Evolutionary conservation across 2,797 vertebrate genomes (phyloP).

Genomic region (Trematomus bernacchii): DNA sequence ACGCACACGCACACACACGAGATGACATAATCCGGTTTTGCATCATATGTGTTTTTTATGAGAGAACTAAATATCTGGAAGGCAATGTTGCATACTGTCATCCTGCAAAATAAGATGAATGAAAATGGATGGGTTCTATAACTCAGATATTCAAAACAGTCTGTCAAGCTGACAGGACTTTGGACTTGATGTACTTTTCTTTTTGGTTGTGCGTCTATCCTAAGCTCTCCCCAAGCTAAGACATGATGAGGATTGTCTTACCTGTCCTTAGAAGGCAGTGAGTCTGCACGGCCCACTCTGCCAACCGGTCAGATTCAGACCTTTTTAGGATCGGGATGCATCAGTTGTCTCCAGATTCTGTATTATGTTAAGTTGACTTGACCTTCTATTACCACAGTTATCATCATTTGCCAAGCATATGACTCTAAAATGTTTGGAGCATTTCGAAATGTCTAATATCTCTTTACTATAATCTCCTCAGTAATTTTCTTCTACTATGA

Average conservation of each 20-base stretch:
- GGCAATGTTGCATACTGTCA: not conserved
- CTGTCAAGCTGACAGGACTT: conserved; percentile 38
- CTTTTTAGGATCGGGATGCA: conserved; percentile 53
- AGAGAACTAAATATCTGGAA: conserved; percentile 16
- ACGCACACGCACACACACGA: no score
- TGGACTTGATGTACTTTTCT: conserved; percentile 50
- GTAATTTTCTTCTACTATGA: not conserved
- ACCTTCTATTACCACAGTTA: conserved; percentile 26
- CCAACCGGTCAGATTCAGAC: conserved; percentile 42
- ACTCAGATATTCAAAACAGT: conserved; percentile 57
- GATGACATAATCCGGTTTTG: conserved; percentile 19
- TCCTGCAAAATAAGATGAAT: conserved; percentile 45
- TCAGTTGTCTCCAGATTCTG: conserved; percentile 37
- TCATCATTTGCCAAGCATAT: conserved; percentile 29
- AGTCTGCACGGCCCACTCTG: conserved; percentile 38
- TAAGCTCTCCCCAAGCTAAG: conserved; percentile 29
- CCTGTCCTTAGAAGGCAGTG: conserved; percentile 67
- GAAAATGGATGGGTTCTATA: conserved; percentile 30
- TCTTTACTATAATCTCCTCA: not conserved
- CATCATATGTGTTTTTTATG: conserved; percentile 29
- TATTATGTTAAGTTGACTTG: conserved; percentile 21
- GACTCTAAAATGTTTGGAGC: conserved; percentile 22
- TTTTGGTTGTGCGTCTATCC: conserved; percentile 40
- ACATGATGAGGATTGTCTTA: conserved; percentile 29
- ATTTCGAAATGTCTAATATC: conserved; percentile 13